Conservation (phyloP, 64 coral and sea anemone genomes). For the Orbicella faveolata region DNA sequence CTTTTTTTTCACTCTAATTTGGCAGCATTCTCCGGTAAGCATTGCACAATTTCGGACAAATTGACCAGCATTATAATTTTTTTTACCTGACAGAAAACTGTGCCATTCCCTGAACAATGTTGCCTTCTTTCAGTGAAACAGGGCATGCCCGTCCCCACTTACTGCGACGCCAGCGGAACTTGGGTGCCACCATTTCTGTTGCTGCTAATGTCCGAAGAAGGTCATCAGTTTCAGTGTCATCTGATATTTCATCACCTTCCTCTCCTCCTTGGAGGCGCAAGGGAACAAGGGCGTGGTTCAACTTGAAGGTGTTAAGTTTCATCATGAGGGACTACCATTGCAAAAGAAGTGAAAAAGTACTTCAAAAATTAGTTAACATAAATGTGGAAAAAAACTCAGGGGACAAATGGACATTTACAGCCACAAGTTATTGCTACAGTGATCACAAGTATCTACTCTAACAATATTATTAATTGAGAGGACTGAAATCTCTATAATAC, state of each 20-base stretch:
- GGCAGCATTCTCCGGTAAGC: not conserved
- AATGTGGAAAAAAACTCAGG: not conserved
- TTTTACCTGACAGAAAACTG: conserved; percentile 88
- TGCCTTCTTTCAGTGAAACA: conserved; percentile 81
- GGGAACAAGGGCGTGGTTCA: conserved; percentile 82
- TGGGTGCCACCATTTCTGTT: conserved; percentile 87
- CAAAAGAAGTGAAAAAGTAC: not conserved
- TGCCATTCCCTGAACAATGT: conserved; percentile 66
- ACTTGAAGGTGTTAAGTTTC: conserved; percentile 91
- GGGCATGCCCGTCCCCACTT: conserved; percentile 87
- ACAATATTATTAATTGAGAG: too few relatives aligned
- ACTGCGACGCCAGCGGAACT: conserved; percentile 92
- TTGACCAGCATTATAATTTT: not conserved
- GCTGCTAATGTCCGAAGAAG: conserved; percentile 86
- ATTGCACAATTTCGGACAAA: not conserved
- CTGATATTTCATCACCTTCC: conserved; percentile 85
- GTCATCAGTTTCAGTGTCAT: conserved; percentile 90
- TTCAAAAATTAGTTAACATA: not conserved
- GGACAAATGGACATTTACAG: not conserved
- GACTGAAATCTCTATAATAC: too few relatives aligned
- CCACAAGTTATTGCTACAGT: not conserved
- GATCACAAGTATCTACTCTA: not conserved
- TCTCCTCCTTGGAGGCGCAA: conserved; percentile 81
- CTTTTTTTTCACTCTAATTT: too few relatives aligned
- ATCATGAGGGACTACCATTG: conserved; percentile 77